Base-by-base conservation (phyloP, 35 echinoderm and acorn worm genomes). In the Stichopus chloronotus region DNA sequence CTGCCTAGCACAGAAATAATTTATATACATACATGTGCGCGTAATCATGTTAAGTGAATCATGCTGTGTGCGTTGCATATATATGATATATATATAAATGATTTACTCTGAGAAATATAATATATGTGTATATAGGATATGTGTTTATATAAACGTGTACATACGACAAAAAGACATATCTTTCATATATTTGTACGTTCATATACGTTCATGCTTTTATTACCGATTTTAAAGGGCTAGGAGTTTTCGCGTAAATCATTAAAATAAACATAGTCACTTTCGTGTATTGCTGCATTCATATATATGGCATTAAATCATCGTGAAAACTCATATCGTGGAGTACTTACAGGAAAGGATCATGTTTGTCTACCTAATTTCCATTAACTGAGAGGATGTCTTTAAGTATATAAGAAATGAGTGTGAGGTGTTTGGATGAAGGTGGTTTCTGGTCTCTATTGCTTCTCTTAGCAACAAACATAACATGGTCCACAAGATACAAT, bases 81-180 rank as follows among this genome's bases (percentile, higher is more conserved):
- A 89, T 85, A 58, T 85, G 82, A 85, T 85, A 89, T 89, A 89
- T 89, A 89, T 89, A 89, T 74, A 74, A 74, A 74, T 89, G 87
- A 89, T 89, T 63, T 89, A 89, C 87, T 71, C 59, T 89, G 25
- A 89, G 59, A 89, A 89, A 89, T 89, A 71, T 89, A 89, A 89
- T 89, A 89, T 85, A 89, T 89, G 87, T 89, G 87, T 89, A 89
- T 89, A 89, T 89, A 89, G 87, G 87, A 89, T 89, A 89, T 89
- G 87, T 89, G 87, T 89, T 89, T 72, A 89, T 89, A 89, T 89
- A 89, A 89, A 89, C 87, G 71, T 89, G 87, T 89, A 89, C 87
- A 89, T 89, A 89, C 65, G 52, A 89, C 19, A 89, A 89, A 89
- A 89, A 89, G 59, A 89, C 87, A 89, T 89, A 89, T 89, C 87